Evolutionary conservation across 2,888 invertebrate genomes (phyloP).

Genomic region (Leptothorax acervorum): DNA sequence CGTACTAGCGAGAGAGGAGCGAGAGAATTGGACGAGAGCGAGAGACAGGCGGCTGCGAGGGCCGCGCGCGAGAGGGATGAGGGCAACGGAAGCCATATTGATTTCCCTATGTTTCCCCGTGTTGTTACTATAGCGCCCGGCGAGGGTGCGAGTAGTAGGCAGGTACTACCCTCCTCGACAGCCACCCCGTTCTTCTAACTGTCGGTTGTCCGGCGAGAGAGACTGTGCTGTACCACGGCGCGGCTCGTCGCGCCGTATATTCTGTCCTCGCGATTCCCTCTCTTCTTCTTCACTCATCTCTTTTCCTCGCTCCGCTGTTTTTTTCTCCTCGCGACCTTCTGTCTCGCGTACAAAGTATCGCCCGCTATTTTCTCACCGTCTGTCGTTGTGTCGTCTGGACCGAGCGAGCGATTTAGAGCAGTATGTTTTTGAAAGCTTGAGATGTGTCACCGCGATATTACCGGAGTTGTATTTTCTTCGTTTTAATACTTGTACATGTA

Average conservation of each 20-base stretch:
- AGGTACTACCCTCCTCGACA: constrained; percentile 78
- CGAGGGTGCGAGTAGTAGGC: constrained; percentile 82
- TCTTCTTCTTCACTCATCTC: constrained; percentile 2
- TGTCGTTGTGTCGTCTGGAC: neutral
- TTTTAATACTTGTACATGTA: neutral
- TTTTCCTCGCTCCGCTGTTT: constrained; percentile 28
- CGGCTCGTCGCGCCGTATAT: constrained; percentile 72
- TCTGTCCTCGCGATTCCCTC: constrained; percentile 61
- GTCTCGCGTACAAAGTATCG: constrained; percentile 49
- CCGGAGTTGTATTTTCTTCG: neutral
- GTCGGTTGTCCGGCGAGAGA: constrained; percentile 73
- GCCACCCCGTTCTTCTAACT: constrained; percentile 69
- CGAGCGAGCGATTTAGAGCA: constrained; percentile 14
- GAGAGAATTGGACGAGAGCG: constrained; percentile 64
- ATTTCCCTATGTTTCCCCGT: constrained; percentile 86
- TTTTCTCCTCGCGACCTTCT: constrained; percentile 54
- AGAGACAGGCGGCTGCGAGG: constrained; percentile 67
- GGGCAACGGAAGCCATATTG: constrained; percentile 86
- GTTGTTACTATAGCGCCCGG: constrained; percentile 85
- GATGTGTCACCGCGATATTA: neutral
- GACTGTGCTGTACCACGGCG: constrained; percentile 65
- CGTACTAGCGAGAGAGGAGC: constrained; percentile 67
- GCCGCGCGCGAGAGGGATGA: constrained; percentile 78
- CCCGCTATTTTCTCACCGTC: constrained; percentile 48
- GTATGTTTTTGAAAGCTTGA: constrained; percentile 1